Conservation (phyloP, 64 coral and sea anemone species). For the Cladopsammia gracilis region DNA sequence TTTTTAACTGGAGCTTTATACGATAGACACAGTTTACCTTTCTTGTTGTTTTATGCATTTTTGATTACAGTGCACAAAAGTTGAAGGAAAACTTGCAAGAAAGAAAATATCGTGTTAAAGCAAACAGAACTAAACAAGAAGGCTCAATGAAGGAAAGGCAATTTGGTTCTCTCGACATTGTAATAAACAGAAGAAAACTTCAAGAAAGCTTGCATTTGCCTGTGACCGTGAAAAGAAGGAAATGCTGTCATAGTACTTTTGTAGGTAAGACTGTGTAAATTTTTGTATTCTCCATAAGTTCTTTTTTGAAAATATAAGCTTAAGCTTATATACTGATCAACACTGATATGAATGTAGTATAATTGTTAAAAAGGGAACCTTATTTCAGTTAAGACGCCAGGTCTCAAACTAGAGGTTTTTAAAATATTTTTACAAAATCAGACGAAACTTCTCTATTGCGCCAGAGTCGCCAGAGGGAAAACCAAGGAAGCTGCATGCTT, state of each 20-base stretch:
- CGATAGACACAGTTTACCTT: neutral
- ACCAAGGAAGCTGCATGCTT: too few relatives aligned
- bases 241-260: neutral
- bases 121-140: neutral
- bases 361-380: too few relatives aligned
- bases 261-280: neutral
- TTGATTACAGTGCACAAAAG: neutral
- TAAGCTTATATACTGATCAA: too few relatives aligned
- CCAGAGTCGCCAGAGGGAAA: too few relatives aligned
- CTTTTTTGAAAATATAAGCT: too few relatives aligned
- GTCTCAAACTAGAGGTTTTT: too few relatives aligned
- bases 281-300: too few relatives aligned
- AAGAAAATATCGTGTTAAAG: neutral
- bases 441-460: too few relatives aligned
- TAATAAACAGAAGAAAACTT: neutral
- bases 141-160: constrained; percentile 1
- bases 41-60: neutral
- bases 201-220: neutral
- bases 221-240: neutral
- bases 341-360: too few relatives aligned
- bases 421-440: too few relatives aligned
- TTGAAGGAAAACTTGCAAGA: neutral
- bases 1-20: neutral
- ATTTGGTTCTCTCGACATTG: constrained; percentile 1
- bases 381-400: too few relatives aligned